A percentile compares a stretch with the other conserved stretches of the same genome.
Conservation (phyloP, 2,797 vertebrate genomes). For the Falco naumanni region DNA sequence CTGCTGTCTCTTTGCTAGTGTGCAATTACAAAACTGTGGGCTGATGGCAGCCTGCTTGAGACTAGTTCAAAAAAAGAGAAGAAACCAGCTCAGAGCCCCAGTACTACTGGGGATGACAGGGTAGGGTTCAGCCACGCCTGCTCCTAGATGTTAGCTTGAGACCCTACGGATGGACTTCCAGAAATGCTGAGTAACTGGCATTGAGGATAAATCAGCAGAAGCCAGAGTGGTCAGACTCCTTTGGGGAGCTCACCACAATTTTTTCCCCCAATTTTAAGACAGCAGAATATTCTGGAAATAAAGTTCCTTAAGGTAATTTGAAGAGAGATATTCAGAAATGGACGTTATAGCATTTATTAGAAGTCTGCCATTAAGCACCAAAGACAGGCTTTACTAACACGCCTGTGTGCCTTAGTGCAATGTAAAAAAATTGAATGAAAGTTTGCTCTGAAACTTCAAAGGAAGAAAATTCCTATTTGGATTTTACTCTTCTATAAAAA, state of each 20-base stretch:
- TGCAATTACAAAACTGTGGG: not conserved
- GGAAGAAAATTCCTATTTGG: not conserved
- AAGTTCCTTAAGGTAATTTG: not conserved
- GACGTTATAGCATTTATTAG: not conserved
- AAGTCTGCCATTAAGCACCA: not conserved
- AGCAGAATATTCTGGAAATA: not conserved
- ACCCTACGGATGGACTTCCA: not conserved
- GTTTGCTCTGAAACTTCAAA: not conserved
- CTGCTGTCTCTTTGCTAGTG: not conserved
- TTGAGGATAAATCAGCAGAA: not conserved
- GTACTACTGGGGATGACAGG: not conserved
- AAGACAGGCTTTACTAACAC: not conserved
- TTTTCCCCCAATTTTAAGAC: not conserved
- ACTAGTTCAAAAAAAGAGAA: not conserved
- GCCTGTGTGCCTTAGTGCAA: not conserved
- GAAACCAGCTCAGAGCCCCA: not conserved
- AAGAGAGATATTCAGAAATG: not conserved
- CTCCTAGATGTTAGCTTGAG: not conserved
- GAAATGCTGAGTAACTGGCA: not conserved
- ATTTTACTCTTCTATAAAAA: not conserved
- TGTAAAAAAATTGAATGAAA: not conserved
- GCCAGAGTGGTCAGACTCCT: not conserved
- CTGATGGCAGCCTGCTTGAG: not conserved
- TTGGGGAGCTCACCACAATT: not conserved
- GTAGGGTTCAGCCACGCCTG: not conserved